Evolutionary conservation across 2,888 invertebrate genomes (phyloP), one percentile per base, ranked within the genome.

Genomic region (Acleris literana): DNA sequence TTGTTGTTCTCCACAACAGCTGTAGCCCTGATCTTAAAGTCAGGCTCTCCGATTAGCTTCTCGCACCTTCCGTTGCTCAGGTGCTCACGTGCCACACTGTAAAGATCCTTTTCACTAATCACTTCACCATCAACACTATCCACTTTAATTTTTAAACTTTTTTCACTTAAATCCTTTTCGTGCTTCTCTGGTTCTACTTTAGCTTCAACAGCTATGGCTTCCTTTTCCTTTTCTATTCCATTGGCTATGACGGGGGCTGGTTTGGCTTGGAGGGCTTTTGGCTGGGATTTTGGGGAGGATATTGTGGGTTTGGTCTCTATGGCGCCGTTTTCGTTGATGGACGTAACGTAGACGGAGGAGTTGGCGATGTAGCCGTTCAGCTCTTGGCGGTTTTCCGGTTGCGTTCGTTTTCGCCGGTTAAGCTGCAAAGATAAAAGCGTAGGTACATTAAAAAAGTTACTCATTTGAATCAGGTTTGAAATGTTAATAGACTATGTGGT

Each of bases 321-420:
- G 13, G 93, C 83, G 69, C 93, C 89, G 86, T 93, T 90, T 75
- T 93, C 92, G 85, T 90, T 90, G 59, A 96, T 95, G 73, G 96
- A 96, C 71, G 96, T 97, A 74, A 97, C 96, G 93, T 97, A 97
- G 74, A 97, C 96, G 64, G 96, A 96, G 65, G 96, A 95, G 82
- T 95, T 96, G 82, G 96, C 96, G 79, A 96, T 96, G 82, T 97
- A 95, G 69, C 96, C 97, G 94, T 96, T 97, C 72, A 96, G 91
- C 76, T 96, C 96, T 74, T 88, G 86, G 63, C 87, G 76, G 76
- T 89, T 92, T 68, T 91, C 91, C 25, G 91, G 86, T 79, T 94
- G 94, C 73, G 89, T 88, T 73, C 86, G 80, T 88, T 94, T 87
- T 77, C 94, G 93, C 83, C 94, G 94, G 84, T 95, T 95, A 83